Evolutionary conservation across 2,888 invertebrate genomes (phyloP).

Genomic region (Cyclophora albipunctata): DNA sequence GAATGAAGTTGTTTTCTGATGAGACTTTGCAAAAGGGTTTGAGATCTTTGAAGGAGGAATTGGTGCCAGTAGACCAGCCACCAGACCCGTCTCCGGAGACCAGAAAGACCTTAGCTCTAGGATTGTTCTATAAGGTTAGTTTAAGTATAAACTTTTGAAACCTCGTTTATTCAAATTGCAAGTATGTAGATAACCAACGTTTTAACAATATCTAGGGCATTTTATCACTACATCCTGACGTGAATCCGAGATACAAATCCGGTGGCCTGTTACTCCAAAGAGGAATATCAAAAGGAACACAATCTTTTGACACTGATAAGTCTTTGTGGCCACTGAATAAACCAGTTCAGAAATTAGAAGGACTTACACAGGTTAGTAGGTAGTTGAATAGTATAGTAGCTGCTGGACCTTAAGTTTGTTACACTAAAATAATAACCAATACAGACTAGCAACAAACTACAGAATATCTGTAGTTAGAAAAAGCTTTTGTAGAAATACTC

Average conservation of each 20-base stretch:
- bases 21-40: slow-evolving; percentile 67
- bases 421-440: too few relatives aligned
- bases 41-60: slow-evolving; percentile 70
- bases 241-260: slow-evolving; percentile 61
- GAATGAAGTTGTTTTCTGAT: slow-evolving; percentile 53
- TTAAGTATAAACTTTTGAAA: background rate
- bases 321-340: slow-evolving; percentile 83
- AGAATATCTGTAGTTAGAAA: too few relatives aligned
- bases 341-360: slow-evolving; percentile 83
- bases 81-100: slow-evolving; percentile 82
- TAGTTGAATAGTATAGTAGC: too few relatives aligned
- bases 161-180: too few relatives aligned
- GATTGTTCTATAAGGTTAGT: slow-evolving; percentile 87
- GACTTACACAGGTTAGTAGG: slow-evolving; percentile 56
- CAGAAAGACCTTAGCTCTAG: slow-evolving; percentile 80
- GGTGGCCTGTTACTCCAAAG: slow-evolving; percentile 75
- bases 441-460: too few relatives aligned
- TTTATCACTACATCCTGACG: slow-evolving; percentile 63
- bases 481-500: too few relatives aligned
- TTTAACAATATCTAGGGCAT: slow-evolving; percentile 57
- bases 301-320: slow-evolving; percentile 82
- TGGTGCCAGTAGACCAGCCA: slow-evolving; percentile 77
- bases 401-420: too few relatives aligned
- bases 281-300: slow-evolving; percentile 79
- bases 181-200: too few relatives aligned